Base-by-base conservation (phyloP, 2,113 vertebrate genomes). In the Nycticebus coucang region DNA sequence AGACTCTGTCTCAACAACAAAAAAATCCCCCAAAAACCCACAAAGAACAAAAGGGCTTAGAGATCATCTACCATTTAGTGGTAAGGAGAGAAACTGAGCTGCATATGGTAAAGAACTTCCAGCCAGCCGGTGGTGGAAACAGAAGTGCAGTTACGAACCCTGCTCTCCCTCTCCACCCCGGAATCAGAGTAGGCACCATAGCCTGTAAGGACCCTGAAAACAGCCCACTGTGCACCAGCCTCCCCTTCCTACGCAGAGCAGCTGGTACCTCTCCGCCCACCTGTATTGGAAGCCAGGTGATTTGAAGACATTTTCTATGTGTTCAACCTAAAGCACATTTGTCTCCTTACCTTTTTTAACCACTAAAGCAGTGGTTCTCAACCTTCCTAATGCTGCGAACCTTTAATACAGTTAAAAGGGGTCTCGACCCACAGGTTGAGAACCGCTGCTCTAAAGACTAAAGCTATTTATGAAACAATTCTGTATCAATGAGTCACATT, bases 131-230 rank as follows among this genome's bases (percentile, higher is more conserved):
- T 37, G 5, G 15, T 64, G 79, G 64, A 83, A 22, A 15, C 64
- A 60, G 41, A 89, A 21, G 2, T 21, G 2, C 1, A 7, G 2
- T n/a, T 60, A 41, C 30, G 60, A 37, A 21, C 21, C 21, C 28
- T 57, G 19, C 12, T 7, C 41, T 55, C 19, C 12, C 8, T 2
- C 60, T 33, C 9, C 17, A 1, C 9, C 83, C 7, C 17, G 89
- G 21, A 28, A n/a, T 26, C 6, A 8, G 26, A 21, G 33, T 10
- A 14, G 37, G 8, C 33, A 4, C 50, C 7, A 13, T 26, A 35
- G 4, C 22, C 62, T 28, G n/a, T 0, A 21, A 55, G 57, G 60
- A 37, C 30, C 77, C 14, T 0, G 19, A 24, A 30, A 72, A 2
- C 1, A 4, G 4, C 26, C 41, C 17, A n/a, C 41, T 30, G 50